Evolutionary conservation across 2,113 vertebrate species (phyloP).

Genomic region (Carollia perspicillata): DNA sequence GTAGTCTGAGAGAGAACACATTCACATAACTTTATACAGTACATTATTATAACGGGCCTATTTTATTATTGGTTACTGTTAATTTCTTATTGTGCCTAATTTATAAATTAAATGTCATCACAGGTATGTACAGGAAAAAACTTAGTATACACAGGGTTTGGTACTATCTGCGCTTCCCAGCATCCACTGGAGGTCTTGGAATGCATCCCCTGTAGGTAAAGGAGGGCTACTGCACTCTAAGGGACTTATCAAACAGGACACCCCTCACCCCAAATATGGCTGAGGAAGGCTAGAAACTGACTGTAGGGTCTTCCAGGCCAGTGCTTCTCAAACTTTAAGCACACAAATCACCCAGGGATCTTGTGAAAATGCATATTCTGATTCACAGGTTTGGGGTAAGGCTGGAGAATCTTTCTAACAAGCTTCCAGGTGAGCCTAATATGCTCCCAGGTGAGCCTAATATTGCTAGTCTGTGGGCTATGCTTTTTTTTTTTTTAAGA

Average conservation of each 20-base stretch:
- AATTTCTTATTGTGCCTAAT: background rate
- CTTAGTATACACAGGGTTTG: background rate
- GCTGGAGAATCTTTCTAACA: background rate
- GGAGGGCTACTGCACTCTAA: background rate
- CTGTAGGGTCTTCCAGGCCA: background rate
- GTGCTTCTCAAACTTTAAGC: background rate
- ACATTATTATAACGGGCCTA: background rate
- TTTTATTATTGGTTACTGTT: background rate
- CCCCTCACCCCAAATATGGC: background rate
- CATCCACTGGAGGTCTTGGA: background rate
- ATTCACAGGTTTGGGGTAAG: background rate
- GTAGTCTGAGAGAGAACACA: background rate
- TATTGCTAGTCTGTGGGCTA: background rate
- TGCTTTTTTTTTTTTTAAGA: background rate
- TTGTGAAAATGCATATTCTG: background rate
- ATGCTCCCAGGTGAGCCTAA: background rate
- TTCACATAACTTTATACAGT: background rate
- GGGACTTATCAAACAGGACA: background rate
- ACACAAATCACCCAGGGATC: background rate
- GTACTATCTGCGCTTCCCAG: background rate
- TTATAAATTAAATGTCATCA: background rate
- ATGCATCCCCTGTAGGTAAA: too few relatives aligned
- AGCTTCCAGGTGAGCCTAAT: too few relatives aligned
- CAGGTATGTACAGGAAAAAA: background rate
- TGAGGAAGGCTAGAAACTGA: background rate